phyloP scores from a whole-genome alignment of 1,140 invertebrate species.

The Bacillus rossius region DNA sequence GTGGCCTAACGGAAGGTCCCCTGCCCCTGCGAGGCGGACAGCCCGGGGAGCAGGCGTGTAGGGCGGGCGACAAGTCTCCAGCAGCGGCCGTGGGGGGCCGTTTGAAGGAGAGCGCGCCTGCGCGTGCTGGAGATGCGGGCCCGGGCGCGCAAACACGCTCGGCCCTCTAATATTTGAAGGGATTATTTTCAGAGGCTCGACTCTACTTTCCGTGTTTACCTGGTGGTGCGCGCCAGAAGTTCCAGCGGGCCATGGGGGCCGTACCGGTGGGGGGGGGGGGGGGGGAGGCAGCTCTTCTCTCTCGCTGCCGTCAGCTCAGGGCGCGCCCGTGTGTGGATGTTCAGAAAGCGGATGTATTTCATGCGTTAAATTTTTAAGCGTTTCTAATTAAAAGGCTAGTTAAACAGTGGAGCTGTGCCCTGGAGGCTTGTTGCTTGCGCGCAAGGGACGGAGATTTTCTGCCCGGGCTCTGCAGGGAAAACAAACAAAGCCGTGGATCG shows the following conservation, averaged over 20 bases:
- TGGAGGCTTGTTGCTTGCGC: slow-evolving; percentile 3
- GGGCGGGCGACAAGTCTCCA: too few species aligned
- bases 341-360: slow-evolving; percentile 34
- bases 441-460: too few species aligned
- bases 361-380: slow-evolving; percentile 46
- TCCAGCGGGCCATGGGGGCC: not conserved
- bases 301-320: not conserved
- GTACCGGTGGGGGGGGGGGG: not conserved
- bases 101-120: not conserved
- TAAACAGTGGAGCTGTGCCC: slow-evolving; percentile 36
- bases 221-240: too few species aligned
- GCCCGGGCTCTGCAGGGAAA: not conserved
- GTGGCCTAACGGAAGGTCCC: too few species aligned
- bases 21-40: too few species aligned
- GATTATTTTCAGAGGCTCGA: too few species aligned
- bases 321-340: slow-evolving; percentile 4
- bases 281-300: not conserved
- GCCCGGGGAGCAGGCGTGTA: too few species aligned
- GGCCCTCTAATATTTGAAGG: too few species aligned
- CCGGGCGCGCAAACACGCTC: not conserved
- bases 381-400: slow-evolving; percentile 49
- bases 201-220: too few species aligned
- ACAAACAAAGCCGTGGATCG: slow-evolving; percentile 7
- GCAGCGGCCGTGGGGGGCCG: too few species aligned
- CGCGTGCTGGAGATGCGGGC: not conserved